Evolutionary conservation across 1,140 invertebrate species (phyloP).

Genomic region (Drosophila ananassae): DNA sequence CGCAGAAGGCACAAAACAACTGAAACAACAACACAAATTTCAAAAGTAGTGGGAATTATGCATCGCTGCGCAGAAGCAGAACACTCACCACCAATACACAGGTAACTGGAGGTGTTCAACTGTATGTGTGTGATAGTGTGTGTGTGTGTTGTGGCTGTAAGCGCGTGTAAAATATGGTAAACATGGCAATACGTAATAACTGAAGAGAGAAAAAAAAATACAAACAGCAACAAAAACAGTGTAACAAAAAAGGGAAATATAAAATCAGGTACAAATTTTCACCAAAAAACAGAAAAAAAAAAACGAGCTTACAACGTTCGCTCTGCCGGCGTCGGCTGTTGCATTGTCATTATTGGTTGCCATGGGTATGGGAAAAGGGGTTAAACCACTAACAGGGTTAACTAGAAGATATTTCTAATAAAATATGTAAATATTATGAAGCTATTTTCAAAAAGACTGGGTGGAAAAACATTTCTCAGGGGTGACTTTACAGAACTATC

Average conservation of each 20-base stretch:
- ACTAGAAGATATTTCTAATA: too few relatives aligned
- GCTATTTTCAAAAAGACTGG: too few relatives aligned
- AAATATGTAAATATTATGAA: too few relatives aligned
- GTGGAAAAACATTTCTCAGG: too few relatives aligned
- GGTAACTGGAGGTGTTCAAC: constrained; percentile 13
- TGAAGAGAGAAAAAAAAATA: constrained; percentile 40
- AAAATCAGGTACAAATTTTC: constrained; percentile 82
- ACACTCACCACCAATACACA: constrained; percentile 36
- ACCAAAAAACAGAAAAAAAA: constrained; percentile 51
- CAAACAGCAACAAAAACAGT: constrained; percentile 38
- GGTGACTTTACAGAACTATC: too few relatives aligned
- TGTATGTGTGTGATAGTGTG: constrained; percentile 2
- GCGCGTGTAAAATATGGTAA: constrained; percentile 82
- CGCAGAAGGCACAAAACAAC: constrained; percentile 17
- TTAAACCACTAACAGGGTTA: too few relatives aligned
- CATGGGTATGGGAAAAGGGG: constrained; percentile 4
- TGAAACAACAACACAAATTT: constrained; percentile 43
- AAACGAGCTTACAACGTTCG: constrained; percentile 70
- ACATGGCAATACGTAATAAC: constrained; percentile 81
- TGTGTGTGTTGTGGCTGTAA: constrained; percentile 55
- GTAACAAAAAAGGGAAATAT: constrained; percentile 78
- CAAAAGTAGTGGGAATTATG: constrained; percentile 79
- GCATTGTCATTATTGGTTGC: constrained; percentile 39
- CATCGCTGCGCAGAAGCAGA: constrained; percentile 81
- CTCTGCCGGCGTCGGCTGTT: constrained; percentile 45